Percentiles rank a stretch among this genome's conserved stretches.
These are phyloP conservation scores for Hippoglossus stenolepis DNA, from an alignment of 2,113 vertebrate genomes.

Conservation along the genomic window DNA sequence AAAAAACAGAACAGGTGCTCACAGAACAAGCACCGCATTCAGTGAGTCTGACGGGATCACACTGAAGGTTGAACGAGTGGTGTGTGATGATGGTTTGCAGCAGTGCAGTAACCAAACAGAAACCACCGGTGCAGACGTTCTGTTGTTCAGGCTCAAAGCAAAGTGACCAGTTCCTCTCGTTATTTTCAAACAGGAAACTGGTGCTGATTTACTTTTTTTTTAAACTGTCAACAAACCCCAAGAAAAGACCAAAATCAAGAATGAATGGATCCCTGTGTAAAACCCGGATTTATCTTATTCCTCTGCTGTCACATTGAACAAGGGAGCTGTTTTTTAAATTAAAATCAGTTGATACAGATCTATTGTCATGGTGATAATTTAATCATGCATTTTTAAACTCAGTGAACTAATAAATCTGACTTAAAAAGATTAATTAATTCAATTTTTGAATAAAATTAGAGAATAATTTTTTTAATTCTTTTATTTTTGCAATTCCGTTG, in stretches of 20 bases:
- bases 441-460: too few relatives aligned
- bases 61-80: not conserved
- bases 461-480: too few relatives aligned
- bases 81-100: slow-evolving; percentile 22
- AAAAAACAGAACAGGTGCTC: not conserved
- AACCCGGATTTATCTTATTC: not conserved
- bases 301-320: not conserved
- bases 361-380: too few relatives aligned
- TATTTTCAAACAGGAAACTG: slow-evolving; percentile 1
- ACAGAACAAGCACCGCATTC: slow-evolving; percentile 13
- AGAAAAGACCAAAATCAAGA: slow-evolving; percentile 15
- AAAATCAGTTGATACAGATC: too few relatives aligned
- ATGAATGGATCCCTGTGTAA: not conserved
- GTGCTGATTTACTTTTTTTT: not conserved
- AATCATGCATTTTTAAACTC: too few relatives aligned
- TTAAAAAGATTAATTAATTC: too few relatives aligned
- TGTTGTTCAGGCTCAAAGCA: not conserved
- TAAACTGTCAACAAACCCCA: slow-evolving; percentile 8
- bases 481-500: too few relatives aligned
- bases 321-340: too few relatives aligned
- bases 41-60: not conserved
- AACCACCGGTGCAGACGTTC: slow-evolving; percentile 3
- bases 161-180: slow-evolving; percentile 6
- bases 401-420: too few relatives aligned
- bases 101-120: slow-evolving; percentile 12